These are phyloP conservation scores for Drosophila mettleri DNA, from an alignment of 2,888 invertebrate species.

Conservation along the genomic window DNA sequence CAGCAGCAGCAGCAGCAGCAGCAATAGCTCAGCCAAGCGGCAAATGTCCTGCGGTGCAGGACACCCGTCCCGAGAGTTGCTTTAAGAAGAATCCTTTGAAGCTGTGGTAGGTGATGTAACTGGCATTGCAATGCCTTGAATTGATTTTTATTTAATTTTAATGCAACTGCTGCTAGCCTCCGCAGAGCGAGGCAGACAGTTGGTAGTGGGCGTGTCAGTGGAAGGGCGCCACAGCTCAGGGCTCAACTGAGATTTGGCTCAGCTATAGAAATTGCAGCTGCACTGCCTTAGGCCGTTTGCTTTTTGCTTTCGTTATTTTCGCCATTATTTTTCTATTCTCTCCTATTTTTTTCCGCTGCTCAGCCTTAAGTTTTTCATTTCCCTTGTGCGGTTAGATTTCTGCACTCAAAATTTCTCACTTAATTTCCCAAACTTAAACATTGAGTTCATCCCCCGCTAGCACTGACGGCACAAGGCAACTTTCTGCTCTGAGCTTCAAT, in stretches of 20 bases:
- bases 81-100: constrained; percentile 13
- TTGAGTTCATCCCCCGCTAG: neutral
- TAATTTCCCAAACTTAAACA: constrained; percentile 4
- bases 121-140: constrained; percentile 26
- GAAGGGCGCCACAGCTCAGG: constrained; percentile 1
- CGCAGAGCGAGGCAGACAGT: neutral
- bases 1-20: constrained; percentile 40
- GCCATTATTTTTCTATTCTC: neutral
- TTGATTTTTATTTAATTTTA: constrained; percentile 41
- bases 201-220: neutral
- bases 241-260: constrained; percentile 30
- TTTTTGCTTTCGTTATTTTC: constrained; percentile 10
- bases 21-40: constrained; percentile 22
- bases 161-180: constrained; percentile 10
- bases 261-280: constrained; percentile 24
- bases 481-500: neutral
- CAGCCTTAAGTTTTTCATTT: neutral
- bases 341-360: neutral
- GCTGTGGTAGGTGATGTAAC: constrained; percentile 35
- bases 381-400: neutral
- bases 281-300: constrained; percentile 16
- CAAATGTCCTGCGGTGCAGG: constrained; percentile 57
- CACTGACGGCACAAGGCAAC: neutral
- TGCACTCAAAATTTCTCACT: constrained; percentile 2
- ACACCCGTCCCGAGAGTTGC: neutral